Evolutionary conservation across 2,888 invertebrate species (phyloP).

Genomic region (Pardosa pseudoannulata): DNA sequence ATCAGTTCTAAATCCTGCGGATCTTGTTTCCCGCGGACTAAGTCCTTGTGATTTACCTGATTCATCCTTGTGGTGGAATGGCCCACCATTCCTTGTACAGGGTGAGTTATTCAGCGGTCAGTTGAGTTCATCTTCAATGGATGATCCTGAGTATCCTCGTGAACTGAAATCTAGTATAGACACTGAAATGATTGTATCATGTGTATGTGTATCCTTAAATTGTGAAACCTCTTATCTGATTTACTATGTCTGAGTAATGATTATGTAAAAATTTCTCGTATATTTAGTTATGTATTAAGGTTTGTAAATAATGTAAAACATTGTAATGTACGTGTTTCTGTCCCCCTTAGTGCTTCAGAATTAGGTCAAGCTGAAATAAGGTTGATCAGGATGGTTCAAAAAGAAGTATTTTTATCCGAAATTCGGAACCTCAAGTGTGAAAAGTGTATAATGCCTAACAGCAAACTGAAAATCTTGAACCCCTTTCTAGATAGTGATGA

Average conservation of each 20-base stretch:
- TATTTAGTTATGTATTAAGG: constrained; percentile 21
- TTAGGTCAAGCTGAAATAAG: background rate
- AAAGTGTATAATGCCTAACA: background rate
- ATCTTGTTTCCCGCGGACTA: background rate
- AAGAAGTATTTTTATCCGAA: background rate
- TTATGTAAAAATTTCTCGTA: background rate
- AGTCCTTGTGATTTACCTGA: background rate
- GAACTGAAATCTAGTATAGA: background rate
- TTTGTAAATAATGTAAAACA: constrained; percentile 8
- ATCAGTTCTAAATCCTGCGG: background rate
- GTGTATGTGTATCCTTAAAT: background rate
- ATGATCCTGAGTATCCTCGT: background rate
- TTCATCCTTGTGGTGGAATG: background rate
- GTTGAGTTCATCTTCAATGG: background rate
- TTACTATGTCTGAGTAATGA: background rate
- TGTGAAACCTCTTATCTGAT: background rate
- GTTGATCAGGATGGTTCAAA: background rate
- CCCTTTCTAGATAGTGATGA: constrained; percentile 16
- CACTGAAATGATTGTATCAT: too few relatives aligned
- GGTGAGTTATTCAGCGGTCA: background rate
- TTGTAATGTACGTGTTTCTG: background rate
- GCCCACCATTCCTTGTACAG: background rate
- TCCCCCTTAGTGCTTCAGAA: background rate
- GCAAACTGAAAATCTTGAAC: constrained; percentile 9
- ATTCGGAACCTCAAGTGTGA: constrained; percentile 14